phyloP scores from a whole-genome alignment of 1,140 invertebrate species.

The Eubasilissa regina region DNA sequence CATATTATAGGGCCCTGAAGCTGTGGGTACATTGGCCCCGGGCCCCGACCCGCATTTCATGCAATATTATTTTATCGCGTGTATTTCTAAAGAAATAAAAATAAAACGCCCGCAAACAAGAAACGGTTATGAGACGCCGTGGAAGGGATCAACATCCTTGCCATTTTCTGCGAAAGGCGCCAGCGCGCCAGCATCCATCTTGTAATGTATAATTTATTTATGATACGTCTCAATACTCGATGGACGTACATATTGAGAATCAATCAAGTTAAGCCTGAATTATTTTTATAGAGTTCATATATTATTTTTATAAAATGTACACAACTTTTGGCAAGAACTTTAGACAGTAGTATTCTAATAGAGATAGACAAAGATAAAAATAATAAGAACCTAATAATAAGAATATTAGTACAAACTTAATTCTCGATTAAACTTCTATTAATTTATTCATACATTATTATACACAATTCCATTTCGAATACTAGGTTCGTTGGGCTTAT shows the following conservation, averaged over 20 bases:
- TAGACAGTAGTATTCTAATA: no score
- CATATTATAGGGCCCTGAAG: background rate
- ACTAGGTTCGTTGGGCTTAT: no score
- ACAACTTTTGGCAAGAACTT: no score
- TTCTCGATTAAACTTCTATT: no score
- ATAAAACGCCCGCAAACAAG: slow-evolving; percentile 9
- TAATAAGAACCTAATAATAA: no score
- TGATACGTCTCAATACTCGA: no score
- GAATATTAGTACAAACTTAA: no score
- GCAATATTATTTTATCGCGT: background rate
- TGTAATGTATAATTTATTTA: slow-evolving; percentile 15
- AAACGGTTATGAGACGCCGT: slow-evolving; percentile 22
- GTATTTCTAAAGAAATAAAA: slow-evolving; percentile 13
- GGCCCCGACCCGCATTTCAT: slow-evolving; percentile 21
- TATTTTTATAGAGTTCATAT: no score
- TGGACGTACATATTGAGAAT: background rate
- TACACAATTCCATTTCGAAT: no score
- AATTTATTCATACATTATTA: no score
- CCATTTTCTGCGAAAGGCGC: slow-evolving; percentile 24
- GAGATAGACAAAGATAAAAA: no score
- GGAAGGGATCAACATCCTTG: slow-evolving; percentile 16
- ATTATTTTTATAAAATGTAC: no score
- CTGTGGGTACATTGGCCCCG: background rate
- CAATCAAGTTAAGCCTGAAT: background rate
- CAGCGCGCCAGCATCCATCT: background rate